phyloP scores from a whole-genome alignment of 2,888 invertebrate species.

The Phoenoteleia sp. region DNA sequence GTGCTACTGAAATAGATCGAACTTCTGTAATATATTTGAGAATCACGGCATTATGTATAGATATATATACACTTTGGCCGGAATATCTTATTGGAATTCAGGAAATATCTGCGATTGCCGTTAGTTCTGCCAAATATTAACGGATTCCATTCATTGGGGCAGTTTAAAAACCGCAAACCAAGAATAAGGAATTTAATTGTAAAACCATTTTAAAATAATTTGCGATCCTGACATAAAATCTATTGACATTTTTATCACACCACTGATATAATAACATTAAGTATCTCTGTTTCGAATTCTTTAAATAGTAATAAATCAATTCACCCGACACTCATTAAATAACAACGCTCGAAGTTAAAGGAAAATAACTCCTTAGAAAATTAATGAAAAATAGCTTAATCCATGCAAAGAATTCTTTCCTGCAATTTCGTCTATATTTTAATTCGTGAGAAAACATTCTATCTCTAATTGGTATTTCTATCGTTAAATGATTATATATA shows the following conservation, averaged over 20 bases:
- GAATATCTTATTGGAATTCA: conserved; percentile 43
- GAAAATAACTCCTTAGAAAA: conserved; percentile 37
- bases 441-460: not conserved
- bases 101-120: conserved; percentile 42
- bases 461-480: not conserved
- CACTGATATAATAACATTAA: conserved; percentile 18
- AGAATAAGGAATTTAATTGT: conserved; percentile 39
- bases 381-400: conserved; percentile 55
- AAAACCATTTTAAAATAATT: conserved; percentile 23
- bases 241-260: conserved; percentile 45
- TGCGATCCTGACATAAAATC: not conserved
- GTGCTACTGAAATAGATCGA: conserved; percentile 38
- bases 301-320: conserved; percentile 53
- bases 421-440: not conserved
- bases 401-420: conserved; percentile 1
- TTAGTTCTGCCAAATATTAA: conserved; percentile 37
- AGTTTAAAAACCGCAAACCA: conserved; percentile 26
- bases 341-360: conserved; percentile 19
- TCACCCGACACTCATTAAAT: conserved; percentile 27
- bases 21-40: conserved; percentile 49
- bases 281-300: conserved; percentile 39
- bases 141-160: conserved; percentile 7
- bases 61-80: not conserved
- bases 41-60: conserved; percentile 36
- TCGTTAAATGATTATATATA: too few relatives aligned